These are phyloP conservation scores for Haliclystus octoradiatus DNA, from an alignment of 30 jellyfish, hydroid and myxozoan genomes.

Conservation along the genomic window DNA sequence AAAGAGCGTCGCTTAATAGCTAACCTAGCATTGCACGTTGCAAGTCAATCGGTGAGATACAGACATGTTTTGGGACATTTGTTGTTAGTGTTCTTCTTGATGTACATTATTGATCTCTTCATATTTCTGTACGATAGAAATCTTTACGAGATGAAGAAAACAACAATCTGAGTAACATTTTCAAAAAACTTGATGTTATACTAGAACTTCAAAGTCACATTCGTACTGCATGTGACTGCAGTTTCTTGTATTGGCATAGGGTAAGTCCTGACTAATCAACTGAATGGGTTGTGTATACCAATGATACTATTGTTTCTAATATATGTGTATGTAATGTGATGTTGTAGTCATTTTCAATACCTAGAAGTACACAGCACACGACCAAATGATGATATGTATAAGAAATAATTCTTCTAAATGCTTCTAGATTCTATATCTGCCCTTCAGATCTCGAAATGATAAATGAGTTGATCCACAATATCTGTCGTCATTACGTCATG, in stretches of 20 bases:
- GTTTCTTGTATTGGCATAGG: constrained; percentile 88
- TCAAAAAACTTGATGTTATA: constrained; percentile 72
- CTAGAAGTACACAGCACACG: no score
- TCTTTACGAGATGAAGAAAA: constrained; percentile 71
- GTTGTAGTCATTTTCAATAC: no score
- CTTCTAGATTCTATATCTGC: no score
- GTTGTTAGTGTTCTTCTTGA: not conserved
- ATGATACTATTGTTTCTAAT: not conserved
- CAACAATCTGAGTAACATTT: constrained; percentile 20
- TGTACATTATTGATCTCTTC: not conserved
- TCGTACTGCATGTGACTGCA: constrained; percentile 81
- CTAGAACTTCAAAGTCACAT: constrained; percentile 57
- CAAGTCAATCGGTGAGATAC: constrained; percentile 54
- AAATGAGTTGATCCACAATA: no score
- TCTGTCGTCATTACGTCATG: no score
- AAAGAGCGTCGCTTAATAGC: constrained; percentile 71
- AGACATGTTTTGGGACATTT: not conserved
- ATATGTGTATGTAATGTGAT: no score
- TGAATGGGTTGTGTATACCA: not conserved
- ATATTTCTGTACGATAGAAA: constrained; percentile 25
- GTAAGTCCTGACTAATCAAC: constrained; percentile 16
- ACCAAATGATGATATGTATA: no score
- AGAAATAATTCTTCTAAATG: no score
- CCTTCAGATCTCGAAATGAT: no score
- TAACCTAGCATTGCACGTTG: constrained; percentile 70